Conservation (phyloP, 1,140 invertebrate genomes). For the Phocides pigmalion region DNA sequence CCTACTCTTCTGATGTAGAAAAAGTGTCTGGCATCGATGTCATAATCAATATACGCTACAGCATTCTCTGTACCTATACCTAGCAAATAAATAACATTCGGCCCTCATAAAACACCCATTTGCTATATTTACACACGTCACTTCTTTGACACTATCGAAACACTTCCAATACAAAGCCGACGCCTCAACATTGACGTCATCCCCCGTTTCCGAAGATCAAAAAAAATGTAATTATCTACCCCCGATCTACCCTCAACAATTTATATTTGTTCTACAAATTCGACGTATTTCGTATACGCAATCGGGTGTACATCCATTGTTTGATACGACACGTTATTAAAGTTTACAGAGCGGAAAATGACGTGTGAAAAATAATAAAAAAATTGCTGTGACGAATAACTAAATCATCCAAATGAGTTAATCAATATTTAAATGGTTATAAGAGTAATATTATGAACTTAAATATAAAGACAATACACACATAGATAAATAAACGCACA, state of each 20-base stretch:
- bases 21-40: no score
- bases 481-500: no score
- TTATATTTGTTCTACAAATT: conserved; percentile 84
- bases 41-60: no score
- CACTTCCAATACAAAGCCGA: conserved; percentile 56
- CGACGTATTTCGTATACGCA: conserved; percentile 76
- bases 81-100: conserved; percentile 1
- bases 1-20: no score
- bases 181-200: conserved; percentile 55
- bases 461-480: no score
- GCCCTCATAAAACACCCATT: conserved; percentile 11
- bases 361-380: background rate
- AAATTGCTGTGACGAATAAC: background rate
- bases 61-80: background rate
- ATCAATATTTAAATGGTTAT: background rate
- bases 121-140: conserved; percentile 43
- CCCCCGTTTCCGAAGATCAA: conserved; percentile 75
- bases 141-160: conserved; percentile 78
- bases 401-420: background rate
- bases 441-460: no score
- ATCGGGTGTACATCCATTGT: conserved; percentile 58
- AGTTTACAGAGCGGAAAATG: background rate
- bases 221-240: conserved; percentile 83
- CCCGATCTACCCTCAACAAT: conserved; percentile 81
- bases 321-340: conserved; percentile 30